A percentile compares a stretch with the other conserved stretches of the same genome.
Conservation (phyloP, 2,113 vertebrate species). For the Sakesphorus luctuosus region DNA sequence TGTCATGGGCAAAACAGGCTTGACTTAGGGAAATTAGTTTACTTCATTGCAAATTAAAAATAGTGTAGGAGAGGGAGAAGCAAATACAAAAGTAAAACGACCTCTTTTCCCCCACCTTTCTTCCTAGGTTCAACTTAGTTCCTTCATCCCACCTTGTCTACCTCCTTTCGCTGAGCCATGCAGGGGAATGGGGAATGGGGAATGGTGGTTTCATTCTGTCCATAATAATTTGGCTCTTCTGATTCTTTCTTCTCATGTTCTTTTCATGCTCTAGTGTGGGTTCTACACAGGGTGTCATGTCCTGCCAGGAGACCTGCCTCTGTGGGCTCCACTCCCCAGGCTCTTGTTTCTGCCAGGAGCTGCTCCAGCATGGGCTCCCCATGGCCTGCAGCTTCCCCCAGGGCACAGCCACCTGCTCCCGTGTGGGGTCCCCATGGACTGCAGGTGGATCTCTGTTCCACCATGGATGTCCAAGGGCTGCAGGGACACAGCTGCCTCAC, state of each 20-base stretch:
- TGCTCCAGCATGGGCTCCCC: not conserved
- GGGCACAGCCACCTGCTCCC: not conserved
- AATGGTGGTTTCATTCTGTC: not conserved
- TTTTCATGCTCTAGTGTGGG: not conserved
- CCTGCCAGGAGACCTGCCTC: not conserved
- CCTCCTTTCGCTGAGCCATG: rapidly evolving
- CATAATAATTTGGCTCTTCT: not conserved
- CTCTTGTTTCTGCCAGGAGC: not conserved
- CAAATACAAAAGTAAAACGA: not conserved
- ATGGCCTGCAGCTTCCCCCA: not conserved
- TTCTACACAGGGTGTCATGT: not conserved
- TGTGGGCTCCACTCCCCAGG: not conserved
- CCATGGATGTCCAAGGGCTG: not conserved
- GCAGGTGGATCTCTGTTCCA: not conserved
- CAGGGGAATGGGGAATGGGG: too few species aligned
- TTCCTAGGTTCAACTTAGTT: not conserved
- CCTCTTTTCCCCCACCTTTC: rapidly evolving
- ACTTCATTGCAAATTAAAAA: not conserved
- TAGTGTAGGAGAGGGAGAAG: not conserved
- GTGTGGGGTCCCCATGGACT: rapidly evolving
- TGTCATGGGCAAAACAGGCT: not conserved
- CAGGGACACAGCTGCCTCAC: not conserved
- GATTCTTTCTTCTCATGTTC: not conserved
- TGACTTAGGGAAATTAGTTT: not conserved
- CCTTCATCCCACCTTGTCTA: not conserved